Evolutionary conservation across 2,113 vertebrate genomes (phyloP).

Genomic region (Sphyrna mokarran): DNA sequence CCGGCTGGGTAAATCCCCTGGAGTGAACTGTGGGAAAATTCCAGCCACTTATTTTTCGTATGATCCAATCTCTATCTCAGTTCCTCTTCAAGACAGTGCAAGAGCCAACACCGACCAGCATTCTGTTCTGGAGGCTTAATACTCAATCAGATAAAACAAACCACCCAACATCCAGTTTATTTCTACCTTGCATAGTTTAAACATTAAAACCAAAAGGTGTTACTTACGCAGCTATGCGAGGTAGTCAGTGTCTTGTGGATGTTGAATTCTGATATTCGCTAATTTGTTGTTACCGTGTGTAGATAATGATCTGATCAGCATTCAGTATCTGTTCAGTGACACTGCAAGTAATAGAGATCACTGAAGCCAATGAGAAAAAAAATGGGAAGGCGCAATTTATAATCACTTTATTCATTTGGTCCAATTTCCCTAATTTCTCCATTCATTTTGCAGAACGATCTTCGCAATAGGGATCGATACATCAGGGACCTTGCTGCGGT

Average conservation of each 20-base stretch:
- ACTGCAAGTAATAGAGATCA: conserved; percentile 1
- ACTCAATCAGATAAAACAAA: background rate
- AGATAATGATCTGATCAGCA: conserved; percentile 6
- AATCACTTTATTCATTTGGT: background rate
- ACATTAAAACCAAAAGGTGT: background rate
- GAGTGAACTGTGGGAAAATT: too few species aligned
- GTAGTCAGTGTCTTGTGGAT: background rate
- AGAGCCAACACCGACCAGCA: background rate
- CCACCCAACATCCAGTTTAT: background rate
- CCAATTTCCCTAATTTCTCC: conserved; percentile 24
- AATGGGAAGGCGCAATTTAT: background rate
- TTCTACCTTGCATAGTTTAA: background rate
- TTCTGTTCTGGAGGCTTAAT: background rate
- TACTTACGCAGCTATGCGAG: background rate
- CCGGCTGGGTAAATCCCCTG: too few species aligned
- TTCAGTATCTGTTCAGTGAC: background rate
- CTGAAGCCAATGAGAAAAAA: background rate
- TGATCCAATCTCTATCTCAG: background rate
- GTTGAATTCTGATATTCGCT: background rate
- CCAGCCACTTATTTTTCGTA: too few species aligned
- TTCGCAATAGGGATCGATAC: background rate
- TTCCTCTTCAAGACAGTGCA: background rate
- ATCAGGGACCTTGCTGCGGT: background rate
- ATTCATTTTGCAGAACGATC: background rate
- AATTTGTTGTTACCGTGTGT: background rate